These are phyloP conservation scores for Syngnathus scovelli DNA, from an alignment of 2,113 vertebrate species.

Conservation along the genomic window DNA sequence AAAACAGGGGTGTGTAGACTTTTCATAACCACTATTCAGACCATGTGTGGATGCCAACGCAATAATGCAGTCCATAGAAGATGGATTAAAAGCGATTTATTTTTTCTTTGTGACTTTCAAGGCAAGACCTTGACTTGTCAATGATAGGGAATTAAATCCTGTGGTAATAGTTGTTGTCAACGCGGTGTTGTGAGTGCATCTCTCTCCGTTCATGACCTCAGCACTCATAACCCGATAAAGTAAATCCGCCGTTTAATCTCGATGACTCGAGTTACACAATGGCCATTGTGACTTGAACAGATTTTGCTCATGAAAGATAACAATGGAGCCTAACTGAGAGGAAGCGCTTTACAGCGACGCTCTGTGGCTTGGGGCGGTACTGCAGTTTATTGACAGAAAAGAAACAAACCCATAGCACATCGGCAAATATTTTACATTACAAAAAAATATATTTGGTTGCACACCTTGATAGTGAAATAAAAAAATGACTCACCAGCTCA, in stretches of 20 bases:
- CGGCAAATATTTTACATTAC: no score
- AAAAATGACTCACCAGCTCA: background rate
- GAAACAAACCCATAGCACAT: background rate
- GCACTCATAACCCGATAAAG: slow-evolving; percentile 24
- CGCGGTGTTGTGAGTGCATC: background rate
- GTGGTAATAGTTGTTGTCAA: slow-evolving; percentile 9
- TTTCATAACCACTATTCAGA: background rate
- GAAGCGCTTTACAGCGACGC: slow-evolving; percentile 46
- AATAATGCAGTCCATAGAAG: background rate
- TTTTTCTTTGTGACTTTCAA: background rate
- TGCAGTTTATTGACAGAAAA: background rate
- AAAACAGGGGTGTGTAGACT: background rate
- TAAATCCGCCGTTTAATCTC: slow-evolving; percentile 48
- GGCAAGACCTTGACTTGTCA: slow-evolving; percentile 17
- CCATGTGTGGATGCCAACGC: slow-evolving; percentile 19
- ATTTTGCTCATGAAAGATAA: slow-evolving; percentile 43
- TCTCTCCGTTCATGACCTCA: background rate
- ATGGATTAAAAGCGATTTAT: background rate
- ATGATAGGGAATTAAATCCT: slow-evolving; percentile 2
- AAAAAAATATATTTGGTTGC: background rate
- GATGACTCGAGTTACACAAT: slow-evolving; percentile 54
- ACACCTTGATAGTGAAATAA: background rate
- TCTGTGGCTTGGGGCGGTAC: slow-evolving; percentile 14
- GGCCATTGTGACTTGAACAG: slow-evolving; percentile 37
- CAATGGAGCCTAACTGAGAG: slow-evolving; percentile 1